Evolutionary conservation across 2,888 invertebrate genomes (phyloP), one percentile per base, ranked within the genome.

Genomic region (Polydrusus pterygomalis): DNA sequence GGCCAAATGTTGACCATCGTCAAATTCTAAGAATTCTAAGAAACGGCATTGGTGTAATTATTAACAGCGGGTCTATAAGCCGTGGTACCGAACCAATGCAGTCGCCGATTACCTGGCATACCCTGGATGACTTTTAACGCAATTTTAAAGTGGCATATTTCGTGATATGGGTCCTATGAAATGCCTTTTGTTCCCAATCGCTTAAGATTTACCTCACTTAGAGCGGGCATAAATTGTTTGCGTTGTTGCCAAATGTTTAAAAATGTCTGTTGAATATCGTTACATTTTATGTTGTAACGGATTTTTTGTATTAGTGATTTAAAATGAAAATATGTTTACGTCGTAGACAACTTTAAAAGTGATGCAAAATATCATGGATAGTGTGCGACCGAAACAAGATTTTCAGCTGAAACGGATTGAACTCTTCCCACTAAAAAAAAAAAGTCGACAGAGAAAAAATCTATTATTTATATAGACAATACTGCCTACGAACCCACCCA

Each of bases 101-200:
- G 67, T 56, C 67, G 60, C 73, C 73, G 83, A 84, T 84, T 86
- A 86, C 85, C 86, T 85, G 86, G 25, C 47, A 51, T 67, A 80
- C 73, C 77, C 83, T 83, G 83, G 84, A 85, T 86, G 87, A 87
- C 87, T 87, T 87, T 86, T 86, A 87, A 87, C 87, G 87, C 87
- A 87, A 87, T 87, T 86, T 87, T 84, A 82, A 86, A 86, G 86
- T 87, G 87, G 86, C 87, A 87, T 86, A 86, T 87, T 85, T 70
- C 86, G 84, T 87, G 87, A 87, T 86, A 85, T 87, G 87, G 87
- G 87, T 87, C 85, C 85, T 84, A 54, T 83, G 82, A 84, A 85
- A 85, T 86, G 84, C 84, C 86, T 86, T 86, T 86, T 87, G 86
- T 87, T 86, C 77, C 15, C 7, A 68, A 58, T 51, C 51, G 69